Percentiles rank a stretch among this genome's conserved stretches.
These are phyloP conservation scores for Mechanitis mazaeus DNA, from an alignment of 2,888 invertebrate genomes.

Conservation along the genomic window DNA sequence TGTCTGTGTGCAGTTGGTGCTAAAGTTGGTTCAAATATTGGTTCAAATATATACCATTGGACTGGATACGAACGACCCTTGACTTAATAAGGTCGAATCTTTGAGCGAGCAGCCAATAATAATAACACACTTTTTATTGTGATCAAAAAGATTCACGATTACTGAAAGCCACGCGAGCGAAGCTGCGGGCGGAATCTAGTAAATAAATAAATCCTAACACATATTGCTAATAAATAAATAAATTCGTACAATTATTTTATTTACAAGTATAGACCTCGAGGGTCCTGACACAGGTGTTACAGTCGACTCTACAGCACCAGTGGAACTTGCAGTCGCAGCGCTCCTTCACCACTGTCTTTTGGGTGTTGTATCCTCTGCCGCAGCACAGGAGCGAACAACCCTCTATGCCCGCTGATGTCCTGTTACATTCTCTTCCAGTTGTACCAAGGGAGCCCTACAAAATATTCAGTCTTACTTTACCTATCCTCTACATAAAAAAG, in stretches of 20 bases:
- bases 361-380: conserved; percentile 94
- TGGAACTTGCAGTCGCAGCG: conserved; percentile 96
- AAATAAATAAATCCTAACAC: not conserved
- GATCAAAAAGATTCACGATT: no score
- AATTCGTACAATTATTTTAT: conserved; percentile 49
- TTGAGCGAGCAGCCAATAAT: no score
- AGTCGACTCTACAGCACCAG: conserved; percentile 97
- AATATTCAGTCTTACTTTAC: not conserved
- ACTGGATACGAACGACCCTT: no score
- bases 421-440: conserved; percentile 82
- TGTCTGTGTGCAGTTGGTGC: no score
- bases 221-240: not conserved
- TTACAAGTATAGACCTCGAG: conserved; percentile 93
- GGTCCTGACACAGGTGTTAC: conserved; percentile 89
- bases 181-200: no score
- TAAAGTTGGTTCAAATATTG: no score
- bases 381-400: conserved; percentile 94
- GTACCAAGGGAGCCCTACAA: conserved; percentile 77
- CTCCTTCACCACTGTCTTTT: conserved; percentile 84
- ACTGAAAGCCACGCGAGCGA: no score
- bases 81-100: no score
- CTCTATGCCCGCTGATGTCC: conserved; percentile 85
- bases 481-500: not conserved
- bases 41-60: no score
- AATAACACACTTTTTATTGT: no score